A percentile compares a stretch with the other conserved stretches of the same genome.
Evolutionary conservation across 1,140 invertebrate species (phyloP).

Genomic region (Prorops nasuta): DNA sequence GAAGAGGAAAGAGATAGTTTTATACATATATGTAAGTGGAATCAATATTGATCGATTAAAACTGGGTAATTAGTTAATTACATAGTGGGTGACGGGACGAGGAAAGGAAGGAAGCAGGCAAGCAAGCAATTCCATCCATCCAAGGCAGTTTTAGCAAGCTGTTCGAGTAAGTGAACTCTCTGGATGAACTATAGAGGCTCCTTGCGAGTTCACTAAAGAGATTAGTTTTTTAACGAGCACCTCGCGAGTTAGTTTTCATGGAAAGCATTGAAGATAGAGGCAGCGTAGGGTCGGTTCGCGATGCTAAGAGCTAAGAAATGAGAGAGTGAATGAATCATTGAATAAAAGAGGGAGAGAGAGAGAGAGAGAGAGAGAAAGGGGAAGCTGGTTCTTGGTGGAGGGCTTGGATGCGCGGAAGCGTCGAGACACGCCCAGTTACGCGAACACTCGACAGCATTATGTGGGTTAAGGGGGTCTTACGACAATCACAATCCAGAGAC

Average conservation of each 20-base stretch:
- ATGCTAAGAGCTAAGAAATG: neutral
- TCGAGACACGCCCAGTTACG: neutral
- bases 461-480: neutral
- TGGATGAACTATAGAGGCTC: neutral
- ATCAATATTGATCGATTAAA: no score
- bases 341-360: neutral
- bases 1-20: no score
- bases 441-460: slow-evolving; percentile 13
- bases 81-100: no score
- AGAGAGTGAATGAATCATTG: neutral
- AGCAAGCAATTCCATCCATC: no score
- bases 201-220: no score
- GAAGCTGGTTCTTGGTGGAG: no score
- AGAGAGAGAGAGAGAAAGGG: no score
- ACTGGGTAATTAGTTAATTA: no score
- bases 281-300: neutral
- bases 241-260: neutral
- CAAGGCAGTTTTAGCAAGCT: neutral
- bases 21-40: no score
- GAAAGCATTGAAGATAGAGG: neutral
- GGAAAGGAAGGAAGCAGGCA: no score
- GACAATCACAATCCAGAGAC: slow-evolving; percentile 14
- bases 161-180: neutral
- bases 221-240: no score
- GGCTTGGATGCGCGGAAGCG: no score